Evolutionary conservation across 2,888 invertebrate genomes (phyloP).

Genomic region (Drosophila aldrichi): DNA sequence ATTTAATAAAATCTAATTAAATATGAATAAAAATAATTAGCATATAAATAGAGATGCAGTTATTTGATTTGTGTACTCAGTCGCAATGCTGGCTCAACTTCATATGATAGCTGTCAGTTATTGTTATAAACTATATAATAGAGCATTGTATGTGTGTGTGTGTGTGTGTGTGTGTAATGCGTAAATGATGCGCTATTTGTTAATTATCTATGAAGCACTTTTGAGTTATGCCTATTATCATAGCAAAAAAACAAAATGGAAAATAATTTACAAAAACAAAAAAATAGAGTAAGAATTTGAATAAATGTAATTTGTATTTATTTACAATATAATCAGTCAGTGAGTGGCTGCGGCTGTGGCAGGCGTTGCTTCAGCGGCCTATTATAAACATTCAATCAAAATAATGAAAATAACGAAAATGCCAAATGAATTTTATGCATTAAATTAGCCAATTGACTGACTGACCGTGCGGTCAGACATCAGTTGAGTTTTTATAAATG

Average conservation of each 20-base stretch:
- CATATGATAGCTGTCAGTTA: slow-evolving; percentile 33
- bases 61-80: slow-evolving; percentile 69
- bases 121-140: slow-evolving; percentile 24
- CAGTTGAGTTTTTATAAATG: slow-evolving; percentile 21
- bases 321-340: slow-evolving; percentile 52
- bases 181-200: slow-evolving; percentile 70
- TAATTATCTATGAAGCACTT: slow-evolving; percentile 73
- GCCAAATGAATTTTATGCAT: slow-evolving; percentile 45
- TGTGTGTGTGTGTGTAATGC: slow-evolving; percentile 22
- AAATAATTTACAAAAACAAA: slow-evolving; percentile 9
- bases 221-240: slow-evolving; percentile 22
- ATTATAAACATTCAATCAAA: slow-evolving; percentile 69
- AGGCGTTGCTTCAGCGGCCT: slow-evolving; percentile 9
- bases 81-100: slow-evolving; percentile 44
- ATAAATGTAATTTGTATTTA: slow-evolving; percentile 70
- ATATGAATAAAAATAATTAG: slow-evolving; percentile 72
- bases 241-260: slow-evolving; percentile 12
- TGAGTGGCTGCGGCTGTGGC: slow-evolving; percentile 17
- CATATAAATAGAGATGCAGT: slow-evolving; percentile 63
- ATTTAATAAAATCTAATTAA: slow-evolving; percentile 62
- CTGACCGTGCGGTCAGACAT: slow-evolving; percentile 42
- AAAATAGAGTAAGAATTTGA: slow-evolving; percentile 14
- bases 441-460: slow-evolving; percentile 67
- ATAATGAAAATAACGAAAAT: slow-evolving; percentile 57
- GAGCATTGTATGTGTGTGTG: background rate